Evolutionary conservation across 2,888 invertebrate species (phyloP).

Genomic region (Xylota segnis): DNA sequence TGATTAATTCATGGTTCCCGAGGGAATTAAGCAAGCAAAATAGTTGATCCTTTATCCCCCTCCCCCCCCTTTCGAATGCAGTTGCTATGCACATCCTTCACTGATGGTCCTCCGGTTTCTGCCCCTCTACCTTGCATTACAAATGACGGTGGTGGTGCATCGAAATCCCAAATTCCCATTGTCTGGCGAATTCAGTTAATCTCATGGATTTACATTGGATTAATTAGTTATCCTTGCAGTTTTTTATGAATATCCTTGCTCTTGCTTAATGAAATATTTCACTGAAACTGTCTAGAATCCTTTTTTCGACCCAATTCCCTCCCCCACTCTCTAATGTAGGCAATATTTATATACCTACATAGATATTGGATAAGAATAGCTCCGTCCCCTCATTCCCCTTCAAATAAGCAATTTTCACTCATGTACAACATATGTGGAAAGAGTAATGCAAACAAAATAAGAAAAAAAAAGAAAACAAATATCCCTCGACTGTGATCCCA

Average conservation of each 20-base stretch:
- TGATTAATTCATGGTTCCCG: slow-evolving; percentile 70
- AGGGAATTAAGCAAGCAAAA: slow-evolving; percentile 65
- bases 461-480: not conserved
- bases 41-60: slow-evolving; percentile 47
- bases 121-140: slow-evolving; percentile 29
- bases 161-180: slow-evolving; percentile 51
- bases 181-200: slow-evolving; percentile 55
- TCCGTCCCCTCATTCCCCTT: slow-evolving; percentile 8
- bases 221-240: slow-evolving; percentile 61
- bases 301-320: too few species aligned
- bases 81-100: not conserved
- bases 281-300: not conserved
- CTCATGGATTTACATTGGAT: slow-evolving; percentile 56
- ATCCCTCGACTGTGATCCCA: slow-evolving; percentile 6
- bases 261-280: slow-evolving; percentile 19
- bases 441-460: slow-evolving; percentile 1
- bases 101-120: not conserved
- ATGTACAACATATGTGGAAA: not conserved
- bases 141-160: slow-evolving; percentile 51
- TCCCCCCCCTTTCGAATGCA: too few species aligned
- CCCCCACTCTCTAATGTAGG: not conserved
- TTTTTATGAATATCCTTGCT: slow-evolving; percentile 18
- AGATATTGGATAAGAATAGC: slow-evolving; percentile 21
- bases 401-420: slow-evolving; percentile 27
- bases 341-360: not conserved